Base-by-base conservation (phyloP, 2,888 invertebrate species). In the Tetragnatha montana region DNA sequence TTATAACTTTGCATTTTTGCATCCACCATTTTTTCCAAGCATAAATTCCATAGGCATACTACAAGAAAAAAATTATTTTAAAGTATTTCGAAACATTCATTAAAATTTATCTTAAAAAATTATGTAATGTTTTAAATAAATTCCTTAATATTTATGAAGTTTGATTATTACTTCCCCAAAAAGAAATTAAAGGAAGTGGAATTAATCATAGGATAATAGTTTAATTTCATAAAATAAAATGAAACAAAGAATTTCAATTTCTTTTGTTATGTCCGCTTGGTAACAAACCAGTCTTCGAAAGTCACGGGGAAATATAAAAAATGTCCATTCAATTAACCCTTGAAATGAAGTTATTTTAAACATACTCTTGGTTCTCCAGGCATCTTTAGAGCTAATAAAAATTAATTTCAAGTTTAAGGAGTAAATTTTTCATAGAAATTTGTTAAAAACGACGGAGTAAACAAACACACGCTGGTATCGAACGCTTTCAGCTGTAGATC, bases 21-120 rank as follows among this genome's bases (percentile, higher is more conserved):
- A 93, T 95, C 74, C 98, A 97, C 98, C 98, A 98, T 93, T 98
- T 97, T 92, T 97, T 96, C 98, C 98, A 98, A 0, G 98, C 98
- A 93, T 98, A 98, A 68, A 98, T 97, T 85, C 98, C 98, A 93
- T 97, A 97, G 6, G 97, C 97, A 93, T 96, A 98, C 95, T 96
- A 94, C 6, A 94, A 94, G 90, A 89, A 85, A 81, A 89, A 85
- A 22, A 35, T 35, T 35, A 35, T 35, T 35, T 2, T 35, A 35
- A 35, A 35, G 35, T 35, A 35, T 35, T 35, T 35, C 35, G 4
- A 35, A 35, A n/a, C n/a, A 1, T 35, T 35, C 35, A 35, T 35
- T 35, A 35, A 35, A 1, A 35, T 35, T 35, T 35, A 35, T 2
- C 35, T 35, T 35, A 35, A 35, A 35, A 1, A 35, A 35, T 35